These are phyloP conservation scores for Euwallacea fornicatus DNA, from an alignment of 1,140 invertebrate species.

Conservation along the genomic window DNA sequence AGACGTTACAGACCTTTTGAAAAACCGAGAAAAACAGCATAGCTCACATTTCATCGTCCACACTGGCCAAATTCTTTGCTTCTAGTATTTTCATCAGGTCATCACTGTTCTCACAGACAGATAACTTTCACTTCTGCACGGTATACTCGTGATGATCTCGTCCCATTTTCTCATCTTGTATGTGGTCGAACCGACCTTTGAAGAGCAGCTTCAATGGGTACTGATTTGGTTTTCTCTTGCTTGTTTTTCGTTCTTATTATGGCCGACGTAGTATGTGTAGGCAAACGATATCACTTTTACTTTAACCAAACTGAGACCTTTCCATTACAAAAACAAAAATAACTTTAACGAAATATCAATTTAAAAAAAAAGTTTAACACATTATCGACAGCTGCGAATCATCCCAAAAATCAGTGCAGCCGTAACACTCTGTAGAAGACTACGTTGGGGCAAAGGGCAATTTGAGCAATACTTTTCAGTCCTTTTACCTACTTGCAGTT, in stretches of 20 bases:
- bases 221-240: constrained; percentile 25
- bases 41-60: too few relatives aligned
- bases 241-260: constrained; percentile 9
- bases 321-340: neutral
- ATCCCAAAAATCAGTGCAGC: too few relatives aligned
- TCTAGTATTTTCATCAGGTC: constrained; percentile 25
- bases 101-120: constrained; percentile 29
- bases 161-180: constrained; percentile 25
- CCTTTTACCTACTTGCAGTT: too few relatives aligned
- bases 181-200: constrained; percentile 17
- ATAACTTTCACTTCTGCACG: constrained; percentile 31
- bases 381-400: too few relatives aligned
- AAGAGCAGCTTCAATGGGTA: constrained; percentile 5
- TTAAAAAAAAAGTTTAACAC: too few relatives aligned
- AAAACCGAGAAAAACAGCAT: too few relatives aligned
- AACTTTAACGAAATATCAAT: neutral
- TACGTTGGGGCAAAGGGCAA: too few relatives aligned
- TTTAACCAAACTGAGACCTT: neutral
- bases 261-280: neutral
- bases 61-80: constrained; percentile 23
- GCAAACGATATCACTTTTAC: constrained; percentile 10
- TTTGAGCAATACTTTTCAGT: too few relatives aligned
- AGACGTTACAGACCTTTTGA: too few relatives aligned
- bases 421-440: too few relatives aligned
- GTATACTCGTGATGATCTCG: constrained; percentile 24